These are phyloP conservation scores for Brachyhypopomus occidentalis DNA, from an alignment of 2,113 vertebrate genomes.

Conservation along the genomic window DNA sequence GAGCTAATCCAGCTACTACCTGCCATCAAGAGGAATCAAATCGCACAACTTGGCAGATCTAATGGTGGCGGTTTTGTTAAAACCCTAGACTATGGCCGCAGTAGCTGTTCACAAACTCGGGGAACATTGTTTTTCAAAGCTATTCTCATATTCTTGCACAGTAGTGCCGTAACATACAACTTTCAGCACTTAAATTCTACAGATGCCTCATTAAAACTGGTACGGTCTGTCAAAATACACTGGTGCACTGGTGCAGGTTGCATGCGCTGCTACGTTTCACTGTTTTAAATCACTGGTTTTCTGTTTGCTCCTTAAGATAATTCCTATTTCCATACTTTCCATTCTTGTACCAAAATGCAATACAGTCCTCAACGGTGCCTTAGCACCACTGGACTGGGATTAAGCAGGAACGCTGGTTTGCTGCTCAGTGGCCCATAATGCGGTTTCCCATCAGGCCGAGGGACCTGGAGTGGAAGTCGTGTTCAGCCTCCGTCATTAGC, in stretches of 20 bases:
- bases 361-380: background rate
- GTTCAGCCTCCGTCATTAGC: constrained; percentile 49
- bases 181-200: too few relatives aligned
- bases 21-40: background rate
- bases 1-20: constrained; percentile 8
- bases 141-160: too few relatives aligned
- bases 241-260: too few relatives aligned
- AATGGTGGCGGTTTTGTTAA: background rate
- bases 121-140: too few relatives aligned
- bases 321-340: too few relatives aligned
- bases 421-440: constrained; percentile 30
- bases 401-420: constrained; percentile 12
- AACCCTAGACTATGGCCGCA: background rate
- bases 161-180: too few relatives aligned
- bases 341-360: background rate
- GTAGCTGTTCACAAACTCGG: background rate
- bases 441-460: constrained; percentile 36
- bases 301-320: too few relatives aligned
- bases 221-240: too few relatives aligned
- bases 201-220: too few relatives aligned
- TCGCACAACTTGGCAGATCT: background rate
- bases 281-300: too few relatives aligned
- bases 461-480: constrained; percentile 29
- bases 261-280: too few relatives aligned
- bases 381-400: background rate